Conservation (phyloP, 2,888 invertebrate genomes). For the Cheiracanthium punctorium region DNA sequence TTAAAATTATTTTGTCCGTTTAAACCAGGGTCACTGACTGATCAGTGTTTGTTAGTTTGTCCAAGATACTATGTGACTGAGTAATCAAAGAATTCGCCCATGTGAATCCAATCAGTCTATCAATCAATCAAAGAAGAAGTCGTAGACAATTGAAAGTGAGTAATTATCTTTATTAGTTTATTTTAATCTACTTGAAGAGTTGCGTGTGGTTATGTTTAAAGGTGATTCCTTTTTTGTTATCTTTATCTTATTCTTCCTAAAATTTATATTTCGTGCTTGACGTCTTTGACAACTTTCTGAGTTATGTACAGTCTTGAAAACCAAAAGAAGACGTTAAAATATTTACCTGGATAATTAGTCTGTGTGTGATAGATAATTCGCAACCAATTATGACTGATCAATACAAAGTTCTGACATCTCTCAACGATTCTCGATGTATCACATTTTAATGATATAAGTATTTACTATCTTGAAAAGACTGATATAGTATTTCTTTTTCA, state of each 20-base stretch:
- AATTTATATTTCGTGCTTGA: background rate
- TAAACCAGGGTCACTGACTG: conserved; percentile 49
- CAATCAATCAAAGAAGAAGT: conserved; percentile 49
- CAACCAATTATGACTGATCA: background rate
- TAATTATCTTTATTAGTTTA: conserved; percentile 52
- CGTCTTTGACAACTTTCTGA: conserved; percentile 6
- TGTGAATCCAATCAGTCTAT: conserved; percentile 60
- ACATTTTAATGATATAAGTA: too few species aligned
- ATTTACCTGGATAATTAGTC: background rate
- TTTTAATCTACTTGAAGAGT: conserved; percentile 28
- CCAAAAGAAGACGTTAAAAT: background rate
- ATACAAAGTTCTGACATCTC: background rate
- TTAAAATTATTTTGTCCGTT: conserved; percentile 37
- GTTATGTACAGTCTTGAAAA: background rate
- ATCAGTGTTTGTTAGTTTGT: background rate
- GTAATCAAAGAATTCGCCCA: conserved; percentile 52
- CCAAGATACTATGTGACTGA: background rate
- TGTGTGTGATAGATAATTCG: background rate
- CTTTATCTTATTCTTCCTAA: background rate
- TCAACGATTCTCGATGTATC: background rate
- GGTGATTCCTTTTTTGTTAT: background rate
- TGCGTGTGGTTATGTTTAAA: conserved; percentile 49
- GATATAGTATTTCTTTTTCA: too few species aligned
- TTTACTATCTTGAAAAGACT: too few species aligned
- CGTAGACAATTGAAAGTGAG: conserved; percentile 49